Base-by-base conservation (phyloP, 2,113 vertebrate species). In the Cheirogaleus medius region DNA sequence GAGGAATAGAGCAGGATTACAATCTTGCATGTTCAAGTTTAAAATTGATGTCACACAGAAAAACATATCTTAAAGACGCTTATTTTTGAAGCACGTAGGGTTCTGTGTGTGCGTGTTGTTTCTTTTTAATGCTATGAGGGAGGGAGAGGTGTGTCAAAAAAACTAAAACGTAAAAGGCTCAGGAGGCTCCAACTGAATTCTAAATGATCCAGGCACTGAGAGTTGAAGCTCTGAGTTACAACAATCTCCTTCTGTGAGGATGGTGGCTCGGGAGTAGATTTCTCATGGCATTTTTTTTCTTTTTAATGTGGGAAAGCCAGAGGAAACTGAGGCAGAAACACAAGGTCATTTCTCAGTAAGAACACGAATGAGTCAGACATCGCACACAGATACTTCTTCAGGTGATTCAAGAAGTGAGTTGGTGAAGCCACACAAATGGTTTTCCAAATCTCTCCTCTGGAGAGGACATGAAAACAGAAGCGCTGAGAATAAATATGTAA, bases 141-240 rank as follows among this genome's bases (percentile, higher is more conserved):
- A 91, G 39, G 13, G 34, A 77, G 64, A 71, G 52, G 44, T 68
- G n/a, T 21, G 44, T 42, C 15, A 82, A 80, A 64, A 76, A 81
- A 52, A 76, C 47, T 29, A 54, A 78, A 82, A 64, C 47, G 18
- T 13, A 42, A 89, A 77, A 87, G 89, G 49, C 86, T 95, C 78
- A 34, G 47, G 81, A 47, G 44, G 60, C 86, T 86, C 85, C 89
- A 66, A 32, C 5, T 68, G 91, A 91, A 52, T 56, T 27, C 54
- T 84, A 60, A 87, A 73, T 18, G 82, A 73, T 42, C 56, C 95
- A 98, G 96, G 95, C 95, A 95, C 97, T 81, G 93, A 49, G 8
- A 10, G 76, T 10, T 4, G 83, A 80, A 92, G 69, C 74, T 89
- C 52, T 78, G 82, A 95, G 87, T 81, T 83, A 68, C 5, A 44